Evolutionary conservation across 2,113 vertebrate genomes (phyloP).

Genomic region (Coracopsis vasa): DNA sequence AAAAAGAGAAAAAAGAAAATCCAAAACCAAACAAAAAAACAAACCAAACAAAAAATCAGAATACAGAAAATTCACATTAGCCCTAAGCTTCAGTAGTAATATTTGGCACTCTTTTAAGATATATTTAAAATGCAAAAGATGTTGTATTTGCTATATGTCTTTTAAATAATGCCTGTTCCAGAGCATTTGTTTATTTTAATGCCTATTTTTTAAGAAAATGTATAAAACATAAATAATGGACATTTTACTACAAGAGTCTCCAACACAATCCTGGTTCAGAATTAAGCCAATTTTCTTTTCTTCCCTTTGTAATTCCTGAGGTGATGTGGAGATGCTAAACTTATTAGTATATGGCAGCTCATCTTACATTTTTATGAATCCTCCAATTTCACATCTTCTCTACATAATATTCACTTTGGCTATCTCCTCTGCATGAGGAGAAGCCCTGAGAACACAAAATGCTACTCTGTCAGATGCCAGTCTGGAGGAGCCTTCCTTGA

Average conservation of each 20-base stretch:
- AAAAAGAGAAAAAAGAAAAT: too few relatives aligned
- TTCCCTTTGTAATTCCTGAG: not conserved
- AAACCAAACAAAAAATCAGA: not conserved
- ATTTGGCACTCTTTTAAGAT: not conserved
- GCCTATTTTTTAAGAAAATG: not conserved
- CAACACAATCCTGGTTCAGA: not conserved
- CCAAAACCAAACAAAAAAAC: not conserved
- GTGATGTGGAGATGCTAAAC: not conserved
- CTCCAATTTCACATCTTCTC: not conserved
- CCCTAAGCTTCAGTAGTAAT: not conserved
- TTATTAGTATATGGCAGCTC: not conserved
- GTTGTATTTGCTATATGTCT: not conserved
- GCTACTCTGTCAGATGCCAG: not conserved
- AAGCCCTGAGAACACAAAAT: not conserved
- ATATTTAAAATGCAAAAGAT: not conserved
- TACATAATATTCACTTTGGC: not conserved
- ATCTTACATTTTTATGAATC: not conserved
- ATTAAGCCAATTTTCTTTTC: not conserved
- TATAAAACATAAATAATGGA: not conserved
- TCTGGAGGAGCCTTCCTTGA: not conserved
- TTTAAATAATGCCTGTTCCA: not conserved
- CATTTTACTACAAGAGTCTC: not conserved
- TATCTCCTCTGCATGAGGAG: not conserved
- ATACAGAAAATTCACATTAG: not conserved
- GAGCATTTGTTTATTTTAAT: not conserved